Evolutionary conservation across 2,888 invertebrate species (phyloP).

Genomic region (Eristalinus sepulchralis): DNA sequence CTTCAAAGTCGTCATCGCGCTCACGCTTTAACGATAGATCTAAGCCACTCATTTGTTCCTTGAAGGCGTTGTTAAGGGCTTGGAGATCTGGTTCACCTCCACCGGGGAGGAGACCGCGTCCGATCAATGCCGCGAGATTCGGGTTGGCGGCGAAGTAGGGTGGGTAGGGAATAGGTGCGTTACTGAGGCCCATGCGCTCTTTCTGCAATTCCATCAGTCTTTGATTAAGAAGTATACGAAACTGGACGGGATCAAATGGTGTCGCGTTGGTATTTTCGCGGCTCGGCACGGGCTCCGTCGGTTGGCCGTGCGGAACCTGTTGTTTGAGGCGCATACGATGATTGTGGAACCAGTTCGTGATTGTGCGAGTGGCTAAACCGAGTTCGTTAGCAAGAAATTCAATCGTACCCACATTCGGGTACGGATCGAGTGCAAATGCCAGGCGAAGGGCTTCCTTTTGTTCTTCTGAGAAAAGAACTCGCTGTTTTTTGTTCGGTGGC

Average conservation of each 20-base stretch:
- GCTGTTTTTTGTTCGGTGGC: conserved; percentile 95
- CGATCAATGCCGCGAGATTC: conserved; percentile 89
- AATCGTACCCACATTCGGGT: conserved; percentile 97
- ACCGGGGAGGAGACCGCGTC: conserved; percentile 85
- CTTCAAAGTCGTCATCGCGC: conserved; percentile 81
- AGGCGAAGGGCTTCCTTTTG: conserved; percentile 97
- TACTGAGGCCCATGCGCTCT: conserved; percentile 90
- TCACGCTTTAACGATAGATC: conserved; percentile 92
- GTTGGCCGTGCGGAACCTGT: conserved; percentile 89
- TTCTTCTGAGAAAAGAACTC: conserved; percentile 98
- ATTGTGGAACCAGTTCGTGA: conserved; percentile 99
- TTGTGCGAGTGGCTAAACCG: conserved; percentile 95
- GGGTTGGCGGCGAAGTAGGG: conserved; percentile 90
- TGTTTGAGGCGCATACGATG: conserved; percentile 99
- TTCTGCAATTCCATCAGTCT: conserved; percentile 93
- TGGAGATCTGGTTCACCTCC: conserved; percentile 83
- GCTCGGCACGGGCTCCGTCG: conserved; percentile 88
- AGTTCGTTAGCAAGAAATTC: conserved; percentile 96
- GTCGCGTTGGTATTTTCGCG: conserved; percentile 86
- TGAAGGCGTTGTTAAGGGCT: conserved; percentile 84
- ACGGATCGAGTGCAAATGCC: conserved; percentile 97
- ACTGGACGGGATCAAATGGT: conserved; percentile 95
- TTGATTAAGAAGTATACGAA: conserved; percentile 93
- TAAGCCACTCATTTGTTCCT: conserved; percentile 91
- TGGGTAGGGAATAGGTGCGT: conserved; percentile 88